Base-by-base conservation (phyloP, 2,113 vertebrate genomes). In the Saguinus imperator region DNA sequence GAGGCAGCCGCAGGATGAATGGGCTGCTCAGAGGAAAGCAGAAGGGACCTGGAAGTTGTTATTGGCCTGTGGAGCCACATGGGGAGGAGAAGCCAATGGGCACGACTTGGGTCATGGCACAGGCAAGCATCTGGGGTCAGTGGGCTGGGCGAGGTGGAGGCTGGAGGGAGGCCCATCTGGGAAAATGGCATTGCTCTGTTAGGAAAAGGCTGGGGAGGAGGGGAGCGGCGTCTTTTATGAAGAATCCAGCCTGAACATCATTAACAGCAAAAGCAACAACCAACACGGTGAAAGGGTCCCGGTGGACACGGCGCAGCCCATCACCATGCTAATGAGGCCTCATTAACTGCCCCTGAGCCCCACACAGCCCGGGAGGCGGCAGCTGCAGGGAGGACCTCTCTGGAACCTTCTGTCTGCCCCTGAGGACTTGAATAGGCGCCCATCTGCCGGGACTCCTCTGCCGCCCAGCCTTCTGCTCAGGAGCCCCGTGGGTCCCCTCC, bases 291-390 rank as follows among this genome's bases (percentile, higher is more conserved):
- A 32, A 35, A 17, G 6, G 23, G 5, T 77, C 76, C 94, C 0
- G 1, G 27, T 83, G 2, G 4, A 35, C 23, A 45, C 85, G 37
- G 1, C 2, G 14, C 50, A 52, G 50, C 95, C 95, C 76, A 8
- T 50, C 14, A 10, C 4, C 0, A 1, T 92, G 55, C 82, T 45
- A 73, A 5, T 40, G 81, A 18, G 83, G 91, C 77, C 92, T 81
- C 6, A 50, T 27, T 68, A 84, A 12, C 89, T 40, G 27, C 13
- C 55, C 94, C 4, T 0, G 0, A 40, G 85, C 52, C 89, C 87
- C 5, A 0, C 20, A 2, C 0, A 13, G 93, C 70, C 52, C 2
- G 32, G 0, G 0, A 70, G 66, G 25, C 16, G 10, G 48, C 1
- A 0, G 64, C 58, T 3, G 0, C 32, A 0, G 10, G 4, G 57